Evolutionary conservation across 64 coral and sea anemone species (phyloP).

Genomic region (Montipora foliosa): DNA sequence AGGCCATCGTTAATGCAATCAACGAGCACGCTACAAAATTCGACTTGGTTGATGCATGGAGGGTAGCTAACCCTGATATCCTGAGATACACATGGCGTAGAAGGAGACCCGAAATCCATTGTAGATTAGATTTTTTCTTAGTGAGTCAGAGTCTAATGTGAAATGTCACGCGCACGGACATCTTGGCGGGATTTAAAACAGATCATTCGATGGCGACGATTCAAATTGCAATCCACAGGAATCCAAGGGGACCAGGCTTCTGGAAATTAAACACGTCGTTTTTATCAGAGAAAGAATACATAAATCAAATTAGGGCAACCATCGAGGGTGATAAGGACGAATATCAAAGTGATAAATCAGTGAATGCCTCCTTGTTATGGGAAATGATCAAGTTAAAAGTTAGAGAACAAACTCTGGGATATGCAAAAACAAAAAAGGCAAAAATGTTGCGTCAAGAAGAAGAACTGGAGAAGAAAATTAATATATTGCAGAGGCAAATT

Average conservation of each 20-base stretch:
- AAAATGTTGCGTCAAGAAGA: slow-evolving; percentile 3
- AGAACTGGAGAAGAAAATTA: not conserved
- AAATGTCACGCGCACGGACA: not conserved
- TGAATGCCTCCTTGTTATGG: too few species aligned
- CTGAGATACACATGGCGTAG: too few species aligned
- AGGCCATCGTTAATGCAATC: too few species aligned
- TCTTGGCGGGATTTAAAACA: not conserved
- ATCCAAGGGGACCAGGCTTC: not conserved
- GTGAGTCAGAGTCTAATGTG: not conserved
- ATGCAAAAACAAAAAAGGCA: not conserved
- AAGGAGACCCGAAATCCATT: not conserved
- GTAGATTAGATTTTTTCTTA: too few species aligned
- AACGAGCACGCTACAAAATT: too few species aligned
- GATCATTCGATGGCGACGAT: not conserved
- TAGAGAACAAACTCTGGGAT: slow-evolving; percentile 33
- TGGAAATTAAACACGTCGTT: slow-evolving; percentile 1
- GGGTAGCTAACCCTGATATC: too few species aligned
- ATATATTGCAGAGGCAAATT: slow-evolving; percentile 4
- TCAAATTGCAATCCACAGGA: not conserved
- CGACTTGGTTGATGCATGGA: too few species aligned
- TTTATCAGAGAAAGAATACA: not conserved
- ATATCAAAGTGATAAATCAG: too few species aligned
- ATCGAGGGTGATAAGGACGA: too few species aligned
- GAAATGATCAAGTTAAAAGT: not conserved
- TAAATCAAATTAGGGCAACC: too few species aligned